phyloP scores from a whole-genome alignment of 2,797 vertebrate species.

The Rhyacichthys aspro region DNA sequence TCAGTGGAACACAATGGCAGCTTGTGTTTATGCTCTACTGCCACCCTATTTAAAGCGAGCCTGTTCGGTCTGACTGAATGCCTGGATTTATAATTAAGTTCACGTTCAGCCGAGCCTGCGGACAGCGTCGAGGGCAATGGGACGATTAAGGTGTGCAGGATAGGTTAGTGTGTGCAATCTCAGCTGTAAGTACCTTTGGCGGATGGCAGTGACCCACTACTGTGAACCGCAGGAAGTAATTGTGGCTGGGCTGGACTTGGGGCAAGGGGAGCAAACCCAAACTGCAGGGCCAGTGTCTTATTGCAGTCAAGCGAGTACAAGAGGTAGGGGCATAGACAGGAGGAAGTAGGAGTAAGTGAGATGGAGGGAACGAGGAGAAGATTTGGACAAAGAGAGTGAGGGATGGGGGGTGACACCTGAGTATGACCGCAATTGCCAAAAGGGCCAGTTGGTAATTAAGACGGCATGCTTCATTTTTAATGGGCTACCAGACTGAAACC shows the following conservation, averaged over 20 bases:
- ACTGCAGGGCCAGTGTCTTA: constrained; percentile 74
- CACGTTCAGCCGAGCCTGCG: constrained; percentile 39
- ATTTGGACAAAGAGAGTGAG: constrained; percentile 19
- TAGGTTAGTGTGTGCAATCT: constrained; percentile 70
- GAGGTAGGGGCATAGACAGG: constrained; percentile 51
- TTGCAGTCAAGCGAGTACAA: constrained; percentile 69
- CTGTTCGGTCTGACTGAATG: constrained; percentile 22
- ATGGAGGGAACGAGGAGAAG: constrained; percentile 44
- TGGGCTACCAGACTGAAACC: constrained; percentile 59
- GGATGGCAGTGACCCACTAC: constrained; percentile 68
- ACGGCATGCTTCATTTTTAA: constrained; percentile 73
- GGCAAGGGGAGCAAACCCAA: constrained; percentile 62
- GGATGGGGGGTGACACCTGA: constrained; percentile 35
- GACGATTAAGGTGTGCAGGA: constrained; percentile 29
- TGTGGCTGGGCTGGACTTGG: constrained; percentile 62
- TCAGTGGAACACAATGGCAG: constrained; percentile 9
- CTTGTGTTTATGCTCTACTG: constrained; percentile 24
- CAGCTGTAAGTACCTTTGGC: constrained; percentile 73
- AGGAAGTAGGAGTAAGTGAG: constrained; percentile 54
- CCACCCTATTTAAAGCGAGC: constrained; percentile 11
- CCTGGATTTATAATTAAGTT: constrained; percentile 59
- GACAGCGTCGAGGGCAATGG: constrained; percentile 36
- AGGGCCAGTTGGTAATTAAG: constrained; percentile 71
- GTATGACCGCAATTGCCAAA: constrained; percentile 42
- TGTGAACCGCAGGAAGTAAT: constrained; percentile 70